Conservation (phyloP, 1,140 invertebrate genomes). For the Pseudomyrmex dendroicus region DNA sequence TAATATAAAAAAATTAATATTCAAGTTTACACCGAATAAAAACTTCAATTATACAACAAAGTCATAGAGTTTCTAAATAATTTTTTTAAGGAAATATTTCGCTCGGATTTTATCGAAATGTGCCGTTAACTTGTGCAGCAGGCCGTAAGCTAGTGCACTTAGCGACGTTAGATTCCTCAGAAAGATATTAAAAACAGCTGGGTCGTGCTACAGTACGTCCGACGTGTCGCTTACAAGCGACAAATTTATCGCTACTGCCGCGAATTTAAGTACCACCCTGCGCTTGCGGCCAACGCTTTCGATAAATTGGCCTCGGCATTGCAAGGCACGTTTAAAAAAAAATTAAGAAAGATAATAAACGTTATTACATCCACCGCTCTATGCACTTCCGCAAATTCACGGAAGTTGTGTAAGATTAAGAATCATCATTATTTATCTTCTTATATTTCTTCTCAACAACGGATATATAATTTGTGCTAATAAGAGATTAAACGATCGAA, state of each 20-base stretch:
- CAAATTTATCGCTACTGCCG: constrained; percentile 69
- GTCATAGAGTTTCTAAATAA: not conserved
- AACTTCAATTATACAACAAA: not conserved
- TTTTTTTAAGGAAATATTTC: constrained; percentile 15
- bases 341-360: constrained; percentile 47
- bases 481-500: not conserved
- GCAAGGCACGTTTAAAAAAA: constrained; percentile 49
- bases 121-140: not conserved
- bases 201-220: constrained; percentile 50
- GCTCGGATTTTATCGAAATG: constrained; percentile 64
- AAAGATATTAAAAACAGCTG: constrained; percentile 79
- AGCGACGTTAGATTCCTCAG: constrained; percentile 69
- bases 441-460: not conserved
- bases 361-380: not conserved
- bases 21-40: not conserved
- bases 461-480: not conserved
- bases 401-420: constrained; percentile 8
- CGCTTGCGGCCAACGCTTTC: constrained; percentile 51
- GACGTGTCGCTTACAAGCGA: constrained; percentile 70
- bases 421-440: not conserved
- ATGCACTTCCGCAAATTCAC: not conserved
- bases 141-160: constrained; percentile 66
- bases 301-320: constrained; percentile 50
- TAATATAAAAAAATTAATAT: constrained; percentile 5
- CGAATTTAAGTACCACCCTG: constrained; percentile 68